Conservation (phyloP, 2,888 invertebrate species). For the Esperia sulphurella region DNA sequence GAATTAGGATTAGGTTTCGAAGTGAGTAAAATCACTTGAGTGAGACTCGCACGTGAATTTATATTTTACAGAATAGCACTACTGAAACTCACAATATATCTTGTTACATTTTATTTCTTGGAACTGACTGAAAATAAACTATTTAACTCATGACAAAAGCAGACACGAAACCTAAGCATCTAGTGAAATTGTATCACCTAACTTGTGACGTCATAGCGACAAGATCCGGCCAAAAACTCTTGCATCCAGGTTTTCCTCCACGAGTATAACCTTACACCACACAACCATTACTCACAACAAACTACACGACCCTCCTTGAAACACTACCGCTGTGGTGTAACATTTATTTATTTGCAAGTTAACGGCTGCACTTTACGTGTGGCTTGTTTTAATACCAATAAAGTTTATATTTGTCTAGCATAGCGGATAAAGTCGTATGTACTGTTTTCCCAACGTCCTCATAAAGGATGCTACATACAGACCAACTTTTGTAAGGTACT, state of each 20-base stretch:
- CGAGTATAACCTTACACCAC: conserved; percentile 8
- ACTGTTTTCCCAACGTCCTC: conserved; percentile 7
- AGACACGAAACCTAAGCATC: too few species aligned
- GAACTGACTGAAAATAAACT: too few species aligned
- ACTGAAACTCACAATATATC: too few species aligned
- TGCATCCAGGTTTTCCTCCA: not conserved
- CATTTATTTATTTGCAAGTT: conserved; percentile 15
- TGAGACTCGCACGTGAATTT: too few species aligned
- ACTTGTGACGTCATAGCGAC: too few species aligned
- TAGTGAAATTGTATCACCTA: too few species aligned
- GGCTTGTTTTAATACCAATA: conserved; percentile 7
- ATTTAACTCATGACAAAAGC: too few species aligned
- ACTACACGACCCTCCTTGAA: conserved; percentile 44
- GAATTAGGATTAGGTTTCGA: too few species aligned
- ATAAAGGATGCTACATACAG: not conserved
- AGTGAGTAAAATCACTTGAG: too few species aligned
- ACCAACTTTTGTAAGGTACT: not conserved
- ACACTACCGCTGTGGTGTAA: conserved; percentile 26
- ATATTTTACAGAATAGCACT: too few species aligned
- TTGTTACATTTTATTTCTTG: too few species aligned
- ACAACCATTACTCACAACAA: conserved; percentile 50
- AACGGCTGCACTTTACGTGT: conserved; percentile 2
- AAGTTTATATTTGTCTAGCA: conserved; percentile 6
- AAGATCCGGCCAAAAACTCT: too few species aligned
- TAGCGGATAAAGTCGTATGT: conserved; percentile 7